These are phyloP conservation scores for Hycleus phaleratus DNA, from an alignment of 1,140 invertebrate species.

Conservation along the genomic window DNA sequence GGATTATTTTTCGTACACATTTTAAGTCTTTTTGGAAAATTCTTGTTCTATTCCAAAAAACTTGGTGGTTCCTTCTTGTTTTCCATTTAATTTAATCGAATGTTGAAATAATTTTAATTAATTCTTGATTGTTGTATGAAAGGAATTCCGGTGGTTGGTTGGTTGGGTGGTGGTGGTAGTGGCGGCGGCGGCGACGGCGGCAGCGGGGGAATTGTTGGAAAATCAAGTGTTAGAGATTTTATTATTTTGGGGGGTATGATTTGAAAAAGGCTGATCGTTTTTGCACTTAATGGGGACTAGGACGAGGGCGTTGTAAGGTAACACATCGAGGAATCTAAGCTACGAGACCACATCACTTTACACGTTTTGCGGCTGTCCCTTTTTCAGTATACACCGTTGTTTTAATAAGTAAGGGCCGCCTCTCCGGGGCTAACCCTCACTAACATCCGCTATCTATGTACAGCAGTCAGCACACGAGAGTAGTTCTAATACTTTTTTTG, in stretches of 20 bases:
- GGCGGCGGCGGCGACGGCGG: too few relatives aligned
- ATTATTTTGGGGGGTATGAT: not conserved
- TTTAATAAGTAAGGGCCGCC: slow-evolving; percentile 10
- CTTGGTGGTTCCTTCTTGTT: too few relatives aligned
- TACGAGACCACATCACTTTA: slow-evolving; percentile 40
- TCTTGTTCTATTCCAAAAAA: too few relatives aligned
- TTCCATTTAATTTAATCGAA: too few relatives aligned
- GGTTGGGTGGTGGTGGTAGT: too few relatives aligned
- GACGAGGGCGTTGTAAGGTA: slow-evolving; percentile 32
- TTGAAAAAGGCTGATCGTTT: slow-evolving; percentile 24
- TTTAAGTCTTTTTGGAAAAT: not conserved
- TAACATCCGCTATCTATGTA: slow-evolving; percentile 34
- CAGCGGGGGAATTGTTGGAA: not conserved
- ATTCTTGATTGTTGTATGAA: not conserved
- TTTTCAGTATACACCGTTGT: slow-evolving; percentile 17
- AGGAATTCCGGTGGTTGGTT: not conserved
- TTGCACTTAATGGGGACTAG: slow-evolving; percentile 22
- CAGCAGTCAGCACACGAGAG: slow-evolving; percentile 35
- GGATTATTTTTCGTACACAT: slow-evolving; percentile 34
- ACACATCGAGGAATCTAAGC: slow-evolving; percentile 39
- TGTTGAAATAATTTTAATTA: slow-evolving; percentile 12
- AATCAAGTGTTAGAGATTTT: not conserved
- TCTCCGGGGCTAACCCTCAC: slow-evolving; percentile 29
- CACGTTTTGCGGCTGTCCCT: slow-evolving; percentile 30
- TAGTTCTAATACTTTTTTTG: slow-evolving; percentile 39